Evolutionary conservation across 2,113 vertebrate genomes (phyloP), one percentile per base, ranked within the genome.

Genomic region (Columbina picui): DNA sequence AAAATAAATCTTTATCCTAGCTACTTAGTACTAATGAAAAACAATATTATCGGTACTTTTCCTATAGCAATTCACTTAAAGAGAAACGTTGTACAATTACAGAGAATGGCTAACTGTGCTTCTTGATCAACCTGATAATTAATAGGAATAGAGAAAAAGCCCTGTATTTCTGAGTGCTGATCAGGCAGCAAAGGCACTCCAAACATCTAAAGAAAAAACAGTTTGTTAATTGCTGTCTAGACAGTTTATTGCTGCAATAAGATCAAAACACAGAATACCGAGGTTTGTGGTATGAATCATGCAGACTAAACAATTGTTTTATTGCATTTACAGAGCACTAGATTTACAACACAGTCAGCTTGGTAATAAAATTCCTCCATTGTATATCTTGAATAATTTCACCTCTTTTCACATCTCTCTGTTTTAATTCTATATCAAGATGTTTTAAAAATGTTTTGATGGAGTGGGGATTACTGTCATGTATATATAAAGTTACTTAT

Each of bases 211-310:
- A 98, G 99, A 98, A 98, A 98, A 99, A 98, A 98, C 96, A 98
- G 98, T 99, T 98, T 98, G 98, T 98, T 99, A 99, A 99, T 99
- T 98, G 98, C 98, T 98, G 99, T 99, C 99, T 99, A 99, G 99
- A 99, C 99, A 98, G 96, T 99, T 99, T 99, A 99, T 99, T 98
- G 98, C 98, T 95, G 98, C 99, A 99, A 99, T 99, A 99, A 99
- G 98, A 99, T 98, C 97, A 98, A 98, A 98, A 98, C 98, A 98
- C 98, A 98, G 98, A 99, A 99, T 98, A 97, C 98, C 96, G 95
- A 98, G 98, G 98, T 99, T 98, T 98, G 98, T 98, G 98, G 98
- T 98, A 97, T 98, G 98, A 98, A 98, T 98, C 98, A 95, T 97
- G 99, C 98, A 99, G 98, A 98, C 99, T 98, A 99, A 99, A 99